Conservation (phyloP, 2,113 vertebrate species). For the Melanotaenia duboulayi region DNA sequence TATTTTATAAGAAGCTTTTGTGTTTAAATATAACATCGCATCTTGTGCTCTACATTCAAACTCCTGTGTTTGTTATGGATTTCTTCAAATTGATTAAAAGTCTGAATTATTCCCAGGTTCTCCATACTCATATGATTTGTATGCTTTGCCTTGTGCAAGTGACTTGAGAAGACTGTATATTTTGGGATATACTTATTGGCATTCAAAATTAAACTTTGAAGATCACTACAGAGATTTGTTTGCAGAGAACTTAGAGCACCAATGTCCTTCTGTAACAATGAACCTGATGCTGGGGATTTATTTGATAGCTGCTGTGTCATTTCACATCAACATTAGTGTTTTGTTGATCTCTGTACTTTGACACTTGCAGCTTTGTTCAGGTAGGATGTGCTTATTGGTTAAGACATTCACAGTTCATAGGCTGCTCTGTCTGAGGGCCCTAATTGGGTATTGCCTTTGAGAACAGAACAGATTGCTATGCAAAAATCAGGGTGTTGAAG, state of each 20-base stretch:
- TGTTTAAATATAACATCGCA: too few relatives aligned
- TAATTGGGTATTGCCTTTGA: slow-evolving; percentile 65
- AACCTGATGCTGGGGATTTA: slow-evolving; percentile 12
- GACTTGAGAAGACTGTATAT: too few relatives aligned
- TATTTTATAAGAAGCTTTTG: too few relatives aligned
- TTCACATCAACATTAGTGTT: slow-evolving; percentile 17
- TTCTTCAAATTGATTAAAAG: too few relatives aligned
- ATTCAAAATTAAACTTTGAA: too few relatives aligned
- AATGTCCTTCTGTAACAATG: neutral
- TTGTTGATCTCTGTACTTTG: slow-evolving; percentile 38
- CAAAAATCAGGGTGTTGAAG: slow-evolving; percentile 60
- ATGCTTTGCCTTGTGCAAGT: too few relatives aligned
- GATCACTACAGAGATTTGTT: neutral
- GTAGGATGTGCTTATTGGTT: slow-evolving; percentile 28
- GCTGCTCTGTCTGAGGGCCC: slow-evolving; percentile 56
- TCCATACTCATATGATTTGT: too few relatives aligned
- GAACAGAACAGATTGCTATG: slow-evolving; percentile 59
- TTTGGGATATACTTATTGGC: too few relatives aligned
- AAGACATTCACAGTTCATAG: slow-evolving; percentile 49
- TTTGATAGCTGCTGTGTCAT: neutral
- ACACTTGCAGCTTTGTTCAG: slow-evolving; percentile 41
- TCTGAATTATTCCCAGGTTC: too few relatives aligned
- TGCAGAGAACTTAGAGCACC: neutral
- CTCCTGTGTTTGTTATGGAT: too few relatives aligned
- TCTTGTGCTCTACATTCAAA: too few relatives aligned